A percentile compares a stretch with the other conserved stretches of the same genome.
These are phyloP conservation scores for Acanthiza pusilla DNA, from an alignment of 2,797 vertebrate species.

Conservation along the genomic window DNA sequence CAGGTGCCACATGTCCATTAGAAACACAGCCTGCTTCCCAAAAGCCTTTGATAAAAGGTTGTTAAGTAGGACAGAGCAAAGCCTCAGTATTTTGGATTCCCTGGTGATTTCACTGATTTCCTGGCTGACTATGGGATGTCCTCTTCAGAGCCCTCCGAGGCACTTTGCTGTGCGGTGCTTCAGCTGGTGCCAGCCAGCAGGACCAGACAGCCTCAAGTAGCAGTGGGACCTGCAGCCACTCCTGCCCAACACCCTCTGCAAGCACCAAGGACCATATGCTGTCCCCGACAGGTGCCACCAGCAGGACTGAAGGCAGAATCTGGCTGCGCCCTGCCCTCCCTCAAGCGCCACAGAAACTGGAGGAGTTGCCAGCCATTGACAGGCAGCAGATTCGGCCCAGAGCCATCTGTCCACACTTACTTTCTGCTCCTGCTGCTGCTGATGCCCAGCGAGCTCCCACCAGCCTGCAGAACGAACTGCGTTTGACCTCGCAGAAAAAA, in stretches of 20 bases:
- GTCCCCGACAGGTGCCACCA: slow-evolving; percentile 9
- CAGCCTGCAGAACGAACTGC: neutral
- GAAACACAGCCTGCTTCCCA: neutral
- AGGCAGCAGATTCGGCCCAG: neutral
- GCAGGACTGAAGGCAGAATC: neutral
- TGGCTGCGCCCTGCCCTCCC: slow-evolving; percentile 25
- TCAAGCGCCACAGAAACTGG: neutral
- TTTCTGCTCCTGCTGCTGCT: neutral
- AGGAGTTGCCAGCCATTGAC: slow-evolving; percentile 38
- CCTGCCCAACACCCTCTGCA: neutral
- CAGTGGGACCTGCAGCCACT: neutral
- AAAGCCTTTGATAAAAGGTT: neutral
- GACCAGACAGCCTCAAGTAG: neutral
- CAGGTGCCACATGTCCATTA: neutral
- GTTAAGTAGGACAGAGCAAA: neutral
- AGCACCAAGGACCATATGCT: slow-evolving; percentile 14
- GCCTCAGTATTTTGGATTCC: neutral
- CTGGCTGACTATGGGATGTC: neutral
- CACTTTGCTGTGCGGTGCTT: neutral
- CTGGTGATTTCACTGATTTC: neutral
- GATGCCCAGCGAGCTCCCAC: neutral
- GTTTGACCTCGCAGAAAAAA: neutral
- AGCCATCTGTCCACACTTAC: slow-evolving; percentile 32
- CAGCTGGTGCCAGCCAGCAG: neutral
- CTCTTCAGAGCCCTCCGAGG: neutral